Evolutionary conservation across 2,888 invertebrate species (phyloP), one percentile per base, ranked within the genome.

Genomic region (Idaea straminata): DNA sequence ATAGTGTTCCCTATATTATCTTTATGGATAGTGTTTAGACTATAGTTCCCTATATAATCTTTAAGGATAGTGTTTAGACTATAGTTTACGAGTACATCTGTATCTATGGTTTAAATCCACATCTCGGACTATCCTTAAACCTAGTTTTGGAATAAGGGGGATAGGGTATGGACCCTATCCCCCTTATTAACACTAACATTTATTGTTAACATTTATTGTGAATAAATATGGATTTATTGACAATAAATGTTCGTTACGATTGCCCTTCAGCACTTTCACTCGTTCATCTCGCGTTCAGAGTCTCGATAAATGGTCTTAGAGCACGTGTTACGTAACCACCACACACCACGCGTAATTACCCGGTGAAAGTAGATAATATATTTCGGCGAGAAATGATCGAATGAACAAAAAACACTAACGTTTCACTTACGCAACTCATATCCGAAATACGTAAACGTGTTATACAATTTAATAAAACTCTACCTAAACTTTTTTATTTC

Each of bases 351-450:
- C 63, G 84, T 87, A 87, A 89, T 89, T 88, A 85, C 82, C 67
- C 69, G 74, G 91, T 84, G 91, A 91, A 92, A 92, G 91, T 88
- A 80, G 80, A 84, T 25, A 25, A 25, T 88, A 85, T 82, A 88
- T 88, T 89, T 89, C 83, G 86, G 81, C 77, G 79, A 82, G 82
- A 85, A 86, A 85, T 89, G 82, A 88, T 88, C 83, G 82, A 86
- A 81, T 78, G 82, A 77, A 75, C 82, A 81, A 81, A 76, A 84
- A 80, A 79, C 78, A 78, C 79, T 84, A 85, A 83, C 85, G 80
- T 83, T 75, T 85, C 77, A 68, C 72, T 90, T 86, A 72, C 81
- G 77, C 78, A 86, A 86, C 72, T 71, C 75, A 77, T 75, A 76
- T 73, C 68, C 72, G 69, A 78, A 72, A 80, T 75, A 75, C 66